These are phyloP conservation scores for Morpho achilles DNA, from an alignment of 2,888 invertebrate genomes.

Conservation along the genomic window DNA sequence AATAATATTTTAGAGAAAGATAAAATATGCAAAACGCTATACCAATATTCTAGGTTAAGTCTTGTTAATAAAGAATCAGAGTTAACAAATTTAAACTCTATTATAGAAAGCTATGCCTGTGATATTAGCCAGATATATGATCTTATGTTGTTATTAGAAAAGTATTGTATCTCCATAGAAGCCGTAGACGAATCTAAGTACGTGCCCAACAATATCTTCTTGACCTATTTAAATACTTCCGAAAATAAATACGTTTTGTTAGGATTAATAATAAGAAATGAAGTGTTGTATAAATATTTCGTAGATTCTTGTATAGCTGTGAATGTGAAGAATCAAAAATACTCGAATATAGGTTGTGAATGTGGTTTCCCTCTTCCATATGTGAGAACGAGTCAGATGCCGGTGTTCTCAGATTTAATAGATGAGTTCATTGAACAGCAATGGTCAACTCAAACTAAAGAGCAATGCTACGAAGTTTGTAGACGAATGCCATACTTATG, in stretches of 20 bases:
- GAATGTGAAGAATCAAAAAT: constrained; percentile 63
- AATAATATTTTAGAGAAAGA: constrained; percentile 51
- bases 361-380: constrained; percentile 81
- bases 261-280: constrained; percentile 55
- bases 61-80: constrained; percentile 61
- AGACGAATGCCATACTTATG: constrained; percentile 82
- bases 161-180: constrained; percentile 62
- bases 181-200: constrained; percentile 60
- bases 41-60: constrained; percentile 69
- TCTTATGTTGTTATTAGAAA: constrained; percentile 59
- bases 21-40: constrained; percentile 57
- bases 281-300: constrained; percentile 70
- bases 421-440: constrained; percentile 76
- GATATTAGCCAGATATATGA: constrained; percentile 66
- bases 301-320: constrained; percentile 79
- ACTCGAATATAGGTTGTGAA: constrained; percentile 69
- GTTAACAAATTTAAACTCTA: constrained; percentile 62
- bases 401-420: constrained; percentile 77
- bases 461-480: constrained; percentile 74
- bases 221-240: constrained; percentile 57
- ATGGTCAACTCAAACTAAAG: constrained; percentile 56
- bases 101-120: constrained; percentile 63
- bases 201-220: constrained; percentile 62
- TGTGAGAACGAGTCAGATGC: constrained; percentile 55
- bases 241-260: constrained; percentile 45